phyloP scores from a whole-genome alignment of 2,797 vertebrate genomes.

The Falco concolor region DNA sequence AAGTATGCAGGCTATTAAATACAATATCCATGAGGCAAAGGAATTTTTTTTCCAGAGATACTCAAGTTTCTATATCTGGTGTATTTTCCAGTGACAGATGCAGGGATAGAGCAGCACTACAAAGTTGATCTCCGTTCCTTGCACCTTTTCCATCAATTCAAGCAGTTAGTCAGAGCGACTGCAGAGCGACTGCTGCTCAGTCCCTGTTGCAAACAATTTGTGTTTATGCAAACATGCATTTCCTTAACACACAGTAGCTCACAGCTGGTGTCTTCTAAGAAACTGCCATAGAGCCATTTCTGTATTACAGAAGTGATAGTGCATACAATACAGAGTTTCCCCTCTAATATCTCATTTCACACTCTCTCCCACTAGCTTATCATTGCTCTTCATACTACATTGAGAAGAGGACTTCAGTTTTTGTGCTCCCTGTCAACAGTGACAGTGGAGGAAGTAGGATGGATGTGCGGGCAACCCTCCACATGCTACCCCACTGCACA shows the following conservation, averaged over 20 bases:
- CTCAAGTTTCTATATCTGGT: neutral
- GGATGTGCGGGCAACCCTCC: neutral
- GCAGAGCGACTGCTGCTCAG: neutral
- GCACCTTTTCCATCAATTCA: neutral
- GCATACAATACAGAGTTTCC: neutral
- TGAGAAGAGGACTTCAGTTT: neutral
- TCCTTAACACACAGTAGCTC: neutral
- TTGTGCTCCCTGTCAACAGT: neutral
- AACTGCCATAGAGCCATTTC: neutral
- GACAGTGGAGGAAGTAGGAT: neutral
- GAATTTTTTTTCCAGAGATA: neutral
- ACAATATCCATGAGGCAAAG: neutral
- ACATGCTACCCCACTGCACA: accelerated
- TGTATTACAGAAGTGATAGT: neutral
- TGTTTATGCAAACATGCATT: neutral
- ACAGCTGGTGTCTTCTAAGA: neutral
- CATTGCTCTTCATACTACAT: neutral
- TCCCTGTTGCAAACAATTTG: neutral
- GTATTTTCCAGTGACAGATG: neutral
- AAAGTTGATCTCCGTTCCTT: neutral
- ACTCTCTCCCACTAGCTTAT: neutral
- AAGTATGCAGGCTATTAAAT: too few relatives aligned
- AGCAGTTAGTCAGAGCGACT: neutral
- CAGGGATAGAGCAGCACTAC: neutral
- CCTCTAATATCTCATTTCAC: neutral